Evolutionary conservation across 2,888 invertebrate genomes (phyloP).

Genomic region (Eupithecia insigniata): DNA sequence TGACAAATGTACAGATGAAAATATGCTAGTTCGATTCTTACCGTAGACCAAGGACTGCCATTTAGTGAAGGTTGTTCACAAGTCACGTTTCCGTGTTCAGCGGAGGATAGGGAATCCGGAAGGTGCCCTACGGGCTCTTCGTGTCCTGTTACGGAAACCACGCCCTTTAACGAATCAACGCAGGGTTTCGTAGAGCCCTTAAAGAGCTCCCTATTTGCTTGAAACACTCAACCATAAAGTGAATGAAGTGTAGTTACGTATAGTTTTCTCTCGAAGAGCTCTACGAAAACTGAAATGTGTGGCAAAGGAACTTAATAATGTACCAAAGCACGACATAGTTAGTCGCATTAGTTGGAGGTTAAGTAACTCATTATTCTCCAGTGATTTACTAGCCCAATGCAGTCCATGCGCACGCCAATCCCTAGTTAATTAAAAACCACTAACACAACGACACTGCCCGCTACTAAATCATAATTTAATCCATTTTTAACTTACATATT

Average conservation of each 20-base stretch:
- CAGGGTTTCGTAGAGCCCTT: no score
- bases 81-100: background rate
- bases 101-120: background rate
- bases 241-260: no score
- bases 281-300: background rate
- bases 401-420: slow-evolving; percentile 13
- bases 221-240: background rate
- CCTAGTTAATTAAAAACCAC: slow-evolving; percentile 28
- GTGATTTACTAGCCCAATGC: background rate
- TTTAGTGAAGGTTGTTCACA: background rate
- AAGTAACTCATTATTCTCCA: background rate
- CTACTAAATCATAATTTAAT: slow-evolving; percentile 43
- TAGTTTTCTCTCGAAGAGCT: background rate
- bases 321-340: background rate
- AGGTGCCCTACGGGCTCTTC: background rate
- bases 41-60: background rate
- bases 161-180: background rate
- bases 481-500: slow-evolving; percentile 39
- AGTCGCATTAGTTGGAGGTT: background rate
- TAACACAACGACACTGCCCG: slow-evolving; percentile 23
- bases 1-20: background rate
- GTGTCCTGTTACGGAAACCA: background rate
- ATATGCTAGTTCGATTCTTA: background rate
- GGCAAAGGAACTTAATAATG: background rate
- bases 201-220: background rate